phyloP scores from a whole-genome alignment of 2,797 vertebrate species.

The Trachurus trachurus region DNA sequence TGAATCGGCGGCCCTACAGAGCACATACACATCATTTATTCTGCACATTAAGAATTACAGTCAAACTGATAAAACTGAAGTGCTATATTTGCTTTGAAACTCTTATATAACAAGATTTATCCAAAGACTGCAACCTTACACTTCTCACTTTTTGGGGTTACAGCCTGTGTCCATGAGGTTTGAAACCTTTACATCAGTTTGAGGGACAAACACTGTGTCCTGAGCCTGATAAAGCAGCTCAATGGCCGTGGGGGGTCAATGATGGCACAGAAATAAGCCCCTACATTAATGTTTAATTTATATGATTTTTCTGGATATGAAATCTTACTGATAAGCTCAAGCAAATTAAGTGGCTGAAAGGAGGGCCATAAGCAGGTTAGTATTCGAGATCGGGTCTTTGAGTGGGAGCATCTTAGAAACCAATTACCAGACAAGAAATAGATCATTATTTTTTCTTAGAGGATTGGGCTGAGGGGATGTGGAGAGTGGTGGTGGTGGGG shows the following conservation, averaged over 20 bases:
- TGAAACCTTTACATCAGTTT: slow-evolving; percentile 50
- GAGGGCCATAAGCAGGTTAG: slow-evolving; percentile 78
- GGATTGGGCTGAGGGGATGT: slow-evolving; percentile 72
- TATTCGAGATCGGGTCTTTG: slow-evolving; percentile 83
- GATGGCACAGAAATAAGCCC: slow-evolving; percentile 77
- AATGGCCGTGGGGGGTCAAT: slow-evolving; percentile 72
- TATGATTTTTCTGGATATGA: slow-evolving; percentile 86
- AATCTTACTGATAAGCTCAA: slow-evolving; percentile 86
- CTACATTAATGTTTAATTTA: slow-evolving; percentile 85
- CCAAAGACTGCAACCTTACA: background rate
- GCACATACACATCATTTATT: background rate
- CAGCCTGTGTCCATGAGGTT: slow-evolving; percentile 24
- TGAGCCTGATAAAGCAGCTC: slow-evolving; percentile 54
- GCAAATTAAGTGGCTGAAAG: slow-evolving; percentile 86
- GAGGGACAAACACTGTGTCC: slow-evolving; percentile 69
- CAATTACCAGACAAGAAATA: slow-evolving; percentile 91
- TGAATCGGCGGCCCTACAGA: background rate
- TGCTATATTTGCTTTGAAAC: background rate
- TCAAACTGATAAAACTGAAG: background rate
- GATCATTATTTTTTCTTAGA: slow-evolving; percentile 88
- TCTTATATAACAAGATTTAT: slow-evolving; percentile 10
- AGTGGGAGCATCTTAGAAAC: slow-evolving; percentile 88
- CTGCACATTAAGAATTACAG: background rate
- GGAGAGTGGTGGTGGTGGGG: slow-evolving; percentile 19
- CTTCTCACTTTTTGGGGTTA: background rate